Percentiles rank a stretch among this genome's conserved stretches.
phyloP scores from a whole-genome alignment of 2,797 vertebrate genomes.

The Siniperca undulata region DNA sequence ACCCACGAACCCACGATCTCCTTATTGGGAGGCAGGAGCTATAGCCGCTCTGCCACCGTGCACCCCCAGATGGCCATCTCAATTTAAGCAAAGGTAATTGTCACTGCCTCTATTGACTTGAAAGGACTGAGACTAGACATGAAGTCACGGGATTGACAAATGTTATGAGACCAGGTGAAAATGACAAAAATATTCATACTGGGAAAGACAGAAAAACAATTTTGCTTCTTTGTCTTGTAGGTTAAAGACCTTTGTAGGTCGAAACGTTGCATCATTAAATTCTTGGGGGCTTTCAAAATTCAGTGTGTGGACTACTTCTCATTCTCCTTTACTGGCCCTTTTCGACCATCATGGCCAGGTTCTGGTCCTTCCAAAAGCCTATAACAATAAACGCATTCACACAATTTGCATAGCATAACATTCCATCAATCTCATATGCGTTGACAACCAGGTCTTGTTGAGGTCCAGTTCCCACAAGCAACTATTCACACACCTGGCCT shows the following conservation, averaged over 20 bases:
- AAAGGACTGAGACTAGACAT: background rate
- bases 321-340: background rate
- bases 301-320: background rate
- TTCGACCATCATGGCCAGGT: background rate
- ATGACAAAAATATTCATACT: background rate
- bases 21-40: too few relatives aligned
- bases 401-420: background rate
- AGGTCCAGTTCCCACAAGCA: conserved; percentile 39
- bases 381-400: background rate
- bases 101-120: background rate
- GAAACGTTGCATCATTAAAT: background rate
- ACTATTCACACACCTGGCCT: conserved; percentile 49
- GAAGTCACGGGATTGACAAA: background rate
- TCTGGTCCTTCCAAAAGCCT: background rate
- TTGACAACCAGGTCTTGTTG: background rate
- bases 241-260: background rate
- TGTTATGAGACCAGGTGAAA: background rate
- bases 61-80: background rate
- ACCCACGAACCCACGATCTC: too few relatives aligned
- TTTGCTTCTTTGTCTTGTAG: background rate
- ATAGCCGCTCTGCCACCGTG: too few relatives aligned
- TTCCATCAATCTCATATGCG: conserved; percentile 6
- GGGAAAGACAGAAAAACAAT: background rate
- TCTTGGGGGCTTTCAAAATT: background rate
- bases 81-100: background rate